Percentiles rank a stretch among this genome's conserved stretches.
phyloP scores from a whole-genome alignment of 2,888 invertebrate genomes.

The Cremastinae sp. region DNA sequence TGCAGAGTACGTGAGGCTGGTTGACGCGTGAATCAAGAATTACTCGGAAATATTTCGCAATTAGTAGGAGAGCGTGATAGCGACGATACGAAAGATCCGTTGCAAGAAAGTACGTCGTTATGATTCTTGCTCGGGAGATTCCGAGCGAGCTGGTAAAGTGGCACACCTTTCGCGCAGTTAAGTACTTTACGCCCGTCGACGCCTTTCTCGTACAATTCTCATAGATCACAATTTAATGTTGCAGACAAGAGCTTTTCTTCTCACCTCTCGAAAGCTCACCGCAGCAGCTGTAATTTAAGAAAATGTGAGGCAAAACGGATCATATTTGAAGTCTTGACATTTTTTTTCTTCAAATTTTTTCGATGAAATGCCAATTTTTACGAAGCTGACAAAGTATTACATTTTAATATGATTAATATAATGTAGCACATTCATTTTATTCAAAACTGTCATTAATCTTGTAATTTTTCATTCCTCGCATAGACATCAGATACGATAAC shows the following conservation, averaged over 20 bases:
- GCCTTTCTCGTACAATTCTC: conserved; percentile 8
- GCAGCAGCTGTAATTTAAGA: neutral
- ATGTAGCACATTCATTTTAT: too few species aligned
- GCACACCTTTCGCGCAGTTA: neutral
- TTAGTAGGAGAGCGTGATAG: conserved; percentile 1
- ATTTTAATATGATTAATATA: too few species aligned
- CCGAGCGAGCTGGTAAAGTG: conserved; percentile 7
- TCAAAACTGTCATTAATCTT: too few species aligned
- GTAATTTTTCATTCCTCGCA: too few species aligned
- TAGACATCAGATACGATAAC: too few species aligned
- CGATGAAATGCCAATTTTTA: too few species aligned
- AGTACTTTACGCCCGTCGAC: conserved; percentile 12
- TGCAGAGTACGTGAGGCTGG: neutral
- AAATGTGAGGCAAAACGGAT: neutral
- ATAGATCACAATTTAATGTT: conserved; percentile 13
- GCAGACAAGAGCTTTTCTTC: neutral
- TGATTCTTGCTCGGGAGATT: conserved; percentile 4
- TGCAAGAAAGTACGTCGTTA: conserved; percentile 18
- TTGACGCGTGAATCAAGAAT: conserved; percentile 2
- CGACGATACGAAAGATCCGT: conserved; percentile 3
- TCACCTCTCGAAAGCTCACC: neutral
- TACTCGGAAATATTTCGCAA: conserved; percentile 2
- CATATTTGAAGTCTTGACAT: too few species aligned
- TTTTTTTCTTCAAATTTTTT: too few species aligned
- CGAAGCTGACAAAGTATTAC: too few species aligned